These are phyloP conservation scores for Pollenia amentaria DNA, from an alignment of 2,888 invertebrate species.

Conservation along the genomic window DNA sequence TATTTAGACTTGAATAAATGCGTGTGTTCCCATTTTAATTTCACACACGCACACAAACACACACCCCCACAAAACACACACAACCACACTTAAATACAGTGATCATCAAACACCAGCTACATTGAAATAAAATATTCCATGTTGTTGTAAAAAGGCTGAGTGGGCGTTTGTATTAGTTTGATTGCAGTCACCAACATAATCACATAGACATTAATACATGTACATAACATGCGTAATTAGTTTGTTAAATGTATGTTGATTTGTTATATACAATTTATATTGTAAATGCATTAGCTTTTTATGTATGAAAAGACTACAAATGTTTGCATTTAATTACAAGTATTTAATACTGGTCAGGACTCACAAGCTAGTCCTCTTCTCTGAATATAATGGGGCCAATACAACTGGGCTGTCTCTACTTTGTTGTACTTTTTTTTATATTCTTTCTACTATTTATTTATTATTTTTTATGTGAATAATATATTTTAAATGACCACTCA, in stretches of 20 bases:
- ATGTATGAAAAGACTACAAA: constrained; percentile 49
- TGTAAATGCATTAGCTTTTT: constrained; percentile 70
- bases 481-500: constrained; percentile 73
- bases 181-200: background rate
- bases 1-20: constrained; percentile 49
- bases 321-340: constrained; percentile 70
- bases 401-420: background rate
- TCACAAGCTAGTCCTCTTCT: constrained; percentile 12
- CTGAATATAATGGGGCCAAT: background rate
- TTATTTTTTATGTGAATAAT: constrained; percentile 56
- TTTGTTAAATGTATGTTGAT: constrained; percentile 73
- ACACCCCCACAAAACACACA: background rate
- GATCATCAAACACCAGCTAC: constrained; percentile 39
- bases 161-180: constrained; percentile 18
- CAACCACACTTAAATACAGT: background rate
- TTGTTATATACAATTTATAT: constrained; percentile 70
- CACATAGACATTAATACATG: background rate
- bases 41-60: background rate
- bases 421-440: constrained; percentile 24
- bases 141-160: background rate
- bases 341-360: constrained; percentile 61
- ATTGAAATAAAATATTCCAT: constrained; percentile 59
- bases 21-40: constrained; percentile 36
- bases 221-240: constrained; percentile 64
- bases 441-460: constrained; percentile 38